Evolutionary conservation across 2,888 invertebrate species (phyloP).

Genomic region (Drosophila birchii): DNA sequence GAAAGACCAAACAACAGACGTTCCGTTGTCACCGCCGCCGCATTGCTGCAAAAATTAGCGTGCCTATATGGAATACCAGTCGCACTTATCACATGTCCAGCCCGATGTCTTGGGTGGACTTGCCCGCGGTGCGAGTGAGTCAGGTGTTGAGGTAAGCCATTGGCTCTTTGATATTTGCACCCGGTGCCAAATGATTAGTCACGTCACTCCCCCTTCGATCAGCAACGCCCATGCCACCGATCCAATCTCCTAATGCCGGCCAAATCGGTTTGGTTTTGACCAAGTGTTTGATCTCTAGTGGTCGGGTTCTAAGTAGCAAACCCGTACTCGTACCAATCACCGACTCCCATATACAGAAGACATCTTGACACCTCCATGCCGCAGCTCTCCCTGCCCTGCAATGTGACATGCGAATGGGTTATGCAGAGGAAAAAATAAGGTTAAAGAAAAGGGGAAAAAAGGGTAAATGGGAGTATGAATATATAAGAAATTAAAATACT

Average conservation of each 20-base stretch:
- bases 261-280: constrained; percentile 32
- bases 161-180: constrained; percentile 36
- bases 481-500: too few species aligned
- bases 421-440: not conserved
- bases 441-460: not conserved
- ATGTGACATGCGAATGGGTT: constrained; percentile 55
- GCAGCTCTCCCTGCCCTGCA: constrained; percentile 7
- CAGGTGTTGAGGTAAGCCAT: constrained; percentile 46
- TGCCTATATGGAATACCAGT: constrained; percentile 35
- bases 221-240: constrained; percentile 59
- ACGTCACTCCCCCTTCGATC: constrained; percentile 46
- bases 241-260: constrained; percentile 32
- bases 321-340: constrained; percentile 62
- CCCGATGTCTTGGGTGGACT: constrained; percentile 25
- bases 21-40: constrained; percentile 39
- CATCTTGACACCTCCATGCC: constrained; percentile 27
- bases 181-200: constrained; percentile 60
- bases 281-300: constrained; percentile 28
- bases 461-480: too few species aligned
- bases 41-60: constrained; percentile 52
- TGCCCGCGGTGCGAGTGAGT: constrained; percentile 30
- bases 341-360: constrained; percentile 51
- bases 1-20: constrained; percentile 49
- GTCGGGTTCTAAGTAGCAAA: constrained; percentile 45
- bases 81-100: constrained; percentile 37